phyloP scores from a whole-genome alignment of 2,888 invertebrate species.

The Metalampra italica region DNA sequence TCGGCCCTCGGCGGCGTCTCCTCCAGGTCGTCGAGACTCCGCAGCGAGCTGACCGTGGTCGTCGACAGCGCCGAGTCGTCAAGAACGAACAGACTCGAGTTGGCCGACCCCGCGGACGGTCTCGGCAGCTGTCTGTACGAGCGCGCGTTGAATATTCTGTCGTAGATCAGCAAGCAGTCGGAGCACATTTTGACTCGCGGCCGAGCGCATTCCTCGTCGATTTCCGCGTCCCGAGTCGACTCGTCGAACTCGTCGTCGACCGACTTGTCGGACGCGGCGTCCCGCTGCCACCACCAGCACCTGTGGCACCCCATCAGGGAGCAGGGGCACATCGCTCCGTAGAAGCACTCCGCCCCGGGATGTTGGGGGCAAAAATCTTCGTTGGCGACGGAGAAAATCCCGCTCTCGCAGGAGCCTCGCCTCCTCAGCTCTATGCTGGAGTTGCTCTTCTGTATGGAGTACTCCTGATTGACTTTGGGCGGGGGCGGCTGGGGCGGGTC shows the following conservation, averaged over 20 bases:
- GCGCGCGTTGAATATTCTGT: constrained; percentile 40
- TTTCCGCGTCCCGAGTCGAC: constrained; percentile 19
- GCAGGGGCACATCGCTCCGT: constrained; percentile 63
- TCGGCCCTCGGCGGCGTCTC: constrained; percentile 23
- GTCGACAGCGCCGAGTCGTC: constrained; percentile 77
- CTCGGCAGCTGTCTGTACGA: constrained; percentile 7
- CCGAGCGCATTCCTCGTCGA: constrained; percentile 22
- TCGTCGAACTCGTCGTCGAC: constrained; percentile 22
- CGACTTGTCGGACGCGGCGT: constrained; percentile 24
- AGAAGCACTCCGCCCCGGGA: constrained; percentile 33
- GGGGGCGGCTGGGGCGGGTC: constrained; percentile 30
- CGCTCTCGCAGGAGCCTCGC: constrained; percentile 92
- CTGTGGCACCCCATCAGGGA: constrained; percentile 63
- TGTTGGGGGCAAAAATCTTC: constrained; percentile 81
- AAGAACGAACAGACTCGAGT: constrained; percentile 75
- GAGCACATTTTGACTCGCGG: constrained; percentile 34
- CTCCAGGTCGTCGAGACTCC: constrained; percentile 80
- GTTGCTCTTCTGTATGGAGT: constrained; percentile 25
- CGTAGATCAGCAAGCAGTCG: constrained; percentile 48
- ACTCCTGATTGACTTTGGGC: constrained; percentile 17
- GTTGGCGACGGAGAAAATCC: constrained; percentile 92
- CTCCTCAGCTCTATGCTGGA: constrained; percentile 64
- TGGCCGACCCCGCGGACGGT: constrained; percentile 50
- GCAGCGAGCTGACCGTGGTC: constrained; percentile 76
- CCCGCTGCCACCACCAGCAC: constrained; percentile 64